phyloP scores from a whole-genome alignment of 2,113 vertebrate genomes.

The Psilopogon haemacephalus region DNA sequence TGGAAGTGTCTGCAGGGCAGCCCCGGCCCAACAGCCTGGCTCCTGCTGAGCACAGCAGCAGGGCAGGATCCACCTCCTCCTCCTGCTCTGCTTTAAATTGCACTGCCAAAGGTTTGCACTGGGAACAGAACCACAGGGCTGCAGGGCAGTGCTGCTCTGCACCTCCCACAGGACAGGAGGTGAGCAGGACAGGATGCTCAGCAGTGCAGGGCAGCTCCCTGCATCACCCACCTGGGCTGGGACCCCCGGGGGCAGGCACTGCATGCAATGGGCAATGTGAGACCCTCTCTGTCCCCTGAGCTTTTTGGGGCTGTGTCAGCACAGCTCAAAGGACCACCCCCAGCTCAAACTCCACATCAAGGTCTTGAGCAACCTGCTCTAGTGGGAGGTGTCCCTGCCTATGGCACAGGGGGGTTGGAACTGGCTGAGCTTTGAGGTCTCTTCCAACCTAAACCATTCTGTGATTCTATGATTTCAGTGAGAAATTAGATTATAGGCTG shows the following conservation, averaged over 20 bases:
- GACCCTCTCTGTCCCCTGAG: neutral
- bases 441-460: too few relatives aligned
- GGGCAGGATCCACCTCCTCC: accelerated
- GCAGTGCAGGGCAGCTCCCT: neutral
- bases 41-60: accelerated
- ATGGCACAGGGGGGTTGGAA: too few relatives aligned
- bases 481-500: too few relatives aligned
- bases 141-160: neutral
- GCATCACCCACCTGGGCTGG: accelerated
- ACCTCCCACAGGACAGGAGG: neutral
- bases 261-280: accelerated
- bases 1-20: neutral
- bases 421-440: too few relatives aligned
- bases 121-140: neutral
- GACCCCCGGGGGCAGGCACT: neutral
- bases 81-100: neutral
- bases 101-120: neutral
- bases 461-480: too few relatives aligned
- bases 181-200: accelerated
- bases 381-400: too few relatives aligned
- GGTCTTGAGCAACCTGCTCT: too few relatives aligned
- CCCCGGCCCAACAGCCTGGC: accelerated
- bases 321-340: neutral
- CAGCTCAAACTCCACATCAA: accelerated
- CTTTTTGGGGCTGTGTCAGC: neutral